These are phyloP conservation scores for Leptobrachium ailaonicum DNA, from an alignment of 2,113 vertebrate species.

Conservation along the genomic window DNA sequence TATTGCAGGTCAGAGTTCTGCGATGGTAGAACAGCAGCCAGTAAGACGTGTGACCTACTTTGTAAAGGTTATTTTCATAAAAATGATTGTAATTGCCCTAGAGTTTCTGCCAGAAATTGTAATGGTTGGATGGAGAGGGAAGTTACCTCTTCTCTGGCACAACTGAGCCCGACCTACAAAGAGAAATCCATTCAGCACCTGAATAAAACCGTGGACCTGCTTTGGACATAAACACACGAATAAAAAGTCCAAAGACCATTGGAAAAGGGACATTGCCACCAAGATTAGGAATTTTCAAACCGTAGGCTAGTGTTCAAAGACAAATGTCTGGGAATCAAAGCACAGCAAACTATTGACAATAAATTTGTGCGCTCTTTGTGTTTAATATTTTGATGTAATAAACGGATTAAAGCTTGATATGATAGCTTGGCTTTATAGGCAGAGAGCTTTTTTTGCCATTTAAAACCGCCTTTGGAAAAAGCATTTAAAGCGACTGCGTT, in stretches of 20 bases:
- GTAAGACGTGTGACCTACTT: background rate
- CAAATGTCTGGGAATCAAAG: slow-evolving; percentile 7
- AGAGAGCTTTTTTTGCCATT: background rate
- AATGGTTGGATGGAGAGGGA: background rate
- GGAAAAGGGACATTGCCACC: slow-evolving; percentile 12
- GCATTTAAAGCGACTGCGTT: too few relatives aligned
- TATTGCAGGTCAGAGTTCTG: background rate
- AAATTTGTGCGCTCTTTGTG: background rate
- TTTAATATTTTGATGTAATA: too few relatives aligned
- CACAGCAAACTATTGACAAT: background rate
- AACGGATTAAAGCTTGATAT: too few relatives aligned
- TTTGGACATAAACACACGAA: slow-evolving; percentile 6
- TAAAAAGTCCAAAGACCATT: slow-evolving; percentile 17
- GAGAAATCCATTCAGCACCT: slow-evolving; percentile 4
- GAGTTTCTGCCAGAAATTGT: background rate
- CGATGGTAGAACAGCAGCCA: background rate
- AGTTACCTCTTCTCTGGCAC: background rate
- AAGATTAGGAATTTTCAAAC: slow-evolving; percentile 29
- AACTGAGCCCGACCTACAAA: background rate
- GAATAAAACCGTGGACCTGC: slow-evolving; percentile 4
- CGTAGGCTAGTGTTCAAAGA: slow-evolving; percentile 21
- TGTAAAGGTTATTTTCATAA: background rate
- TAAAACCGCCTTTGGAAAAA: too few relatives aligned
- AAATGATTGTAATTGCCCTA: background rate
- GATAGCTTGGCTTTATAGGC: too few relatives aligned